phyloP scores from a whole-genome alignment of 2,113 vertebrate genomes.

The Physeter macrocephalus region DNA sequence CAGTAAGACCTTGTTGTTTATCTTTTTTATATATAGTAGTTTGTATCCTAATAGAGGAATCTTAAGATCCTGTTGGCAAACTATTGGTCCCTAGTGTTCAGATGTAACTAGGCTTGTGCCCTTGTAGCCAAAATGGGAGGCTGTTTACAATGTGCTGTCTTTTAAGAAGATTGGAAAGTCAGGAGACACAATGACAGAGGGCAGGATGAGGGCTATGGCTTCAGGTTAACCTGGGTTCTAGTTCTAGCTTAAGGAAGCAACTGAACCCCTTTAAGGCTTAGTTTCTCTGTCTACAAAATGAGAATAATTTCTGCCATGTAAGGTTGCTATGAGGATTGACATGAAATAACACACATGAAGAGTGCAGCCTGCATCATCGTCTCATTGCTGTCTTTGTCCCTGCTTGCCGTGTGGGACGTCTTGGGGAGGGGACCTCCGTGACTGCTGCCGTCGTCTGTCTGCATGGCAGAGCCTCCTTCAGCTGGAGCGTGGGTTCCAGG shows the following conservation, averaged over 20 bases:
- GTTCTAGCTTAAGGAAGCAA: neutral
- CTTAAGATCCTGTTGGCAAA: neutral
- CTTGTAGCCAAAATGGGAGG: neutral
- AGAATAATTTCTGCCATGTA: neutral
- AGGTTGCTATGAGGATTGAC: neutral
- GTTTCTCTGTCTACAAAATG: neutral
- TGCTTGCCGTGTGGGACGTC: neutral
- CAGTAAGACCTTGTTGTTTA: neutral
- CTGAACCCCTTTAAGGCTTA: neutral
- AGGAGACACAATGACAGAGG: neutral
- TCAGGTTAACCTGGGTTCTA: neutral
- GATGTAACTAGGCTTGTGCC: neutral
- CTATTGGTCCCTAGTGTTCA: neutral
- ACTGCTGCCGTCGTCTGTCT: fast-evolving
- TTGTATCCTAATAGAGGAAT: neutral
- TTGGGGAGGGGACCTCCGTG: neutral
- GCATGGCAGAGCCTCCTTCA: neutral
- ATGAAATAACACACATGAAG: neutral
- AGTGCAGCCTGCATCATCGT: fast-evolving
- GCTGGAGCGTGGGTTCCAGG: neutral
- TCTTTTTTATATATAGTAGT: neutral
- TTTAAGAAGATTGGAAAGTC: neutral
- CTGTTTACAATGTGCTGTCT: neutral
- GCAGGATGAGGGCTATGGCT: neutral
- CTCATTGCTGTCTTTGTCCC: neutral